A percentile compares a stretch with the other conserved stretches of the same genome.
Conservation (phyloP, 2,797 vertebrate genomes). For the Hephaestus fuliginosus region DNA sequence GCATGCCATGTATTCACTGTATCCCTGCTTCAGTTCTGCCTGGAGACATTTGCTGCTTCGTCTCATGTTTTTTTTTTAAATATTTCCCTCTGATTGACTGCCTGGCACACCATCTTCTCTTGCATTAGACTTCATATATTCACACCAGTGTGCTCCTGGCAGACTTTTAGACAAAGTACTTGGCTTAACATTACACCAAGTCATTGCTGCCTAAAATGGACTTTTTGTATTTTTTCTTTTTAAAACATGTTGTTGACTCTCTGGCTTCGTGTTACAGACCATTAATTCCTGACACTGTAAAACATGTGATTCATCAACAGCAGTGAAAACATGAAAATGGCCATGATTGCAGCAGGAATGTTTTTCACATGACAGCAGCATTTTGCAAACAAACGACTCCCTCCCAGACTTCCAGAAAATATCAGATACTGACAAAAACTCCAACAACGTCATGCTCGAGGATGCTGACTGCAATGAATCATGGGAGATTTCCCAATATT, state of each 20-base stretch:
- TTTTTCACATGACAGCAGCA: conserved; percentile 26
- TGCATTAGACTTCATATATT: neutral
- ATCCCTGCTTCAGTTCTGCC: neutral
- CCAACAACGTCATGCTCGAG: neutral
- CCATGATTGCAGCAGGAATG: conserved; percentile 5
- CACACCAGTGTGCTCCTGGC: neutral
- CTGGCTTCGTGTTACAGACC: conserved; percentile 6
- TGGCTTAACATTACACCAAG: too few species aligned
- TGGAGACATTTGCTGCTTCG: neutral
- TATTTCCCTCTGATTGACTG: neutral
- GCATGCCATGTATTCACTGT: neutral
- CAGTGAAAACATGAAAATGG: conserved; percentile 1
- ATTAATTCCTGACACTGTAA: neutral
- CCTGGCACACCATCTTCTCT: neutral
- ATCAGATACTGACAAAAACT: neutral
- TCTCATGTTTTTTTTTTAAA: neutral
- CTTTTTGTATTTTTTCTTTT: neutral
- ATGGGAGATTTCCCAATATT: conserved; percentile 2
- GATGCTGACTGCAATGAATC: neutral
- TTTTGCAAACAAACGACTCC: conserved; percentile 16
- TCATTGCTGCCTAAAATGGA: too few species aligned
- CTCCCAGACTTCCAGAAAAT: neutral
- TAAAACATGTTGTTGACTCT: neutral
- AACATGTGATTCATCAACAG: conserved; percentile 24
- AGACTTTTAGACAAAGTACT: neutral